phyloP scores from a whole-genome alignment of 2,888 invertebrate genomes.

The Erynnis tages region DNA sequence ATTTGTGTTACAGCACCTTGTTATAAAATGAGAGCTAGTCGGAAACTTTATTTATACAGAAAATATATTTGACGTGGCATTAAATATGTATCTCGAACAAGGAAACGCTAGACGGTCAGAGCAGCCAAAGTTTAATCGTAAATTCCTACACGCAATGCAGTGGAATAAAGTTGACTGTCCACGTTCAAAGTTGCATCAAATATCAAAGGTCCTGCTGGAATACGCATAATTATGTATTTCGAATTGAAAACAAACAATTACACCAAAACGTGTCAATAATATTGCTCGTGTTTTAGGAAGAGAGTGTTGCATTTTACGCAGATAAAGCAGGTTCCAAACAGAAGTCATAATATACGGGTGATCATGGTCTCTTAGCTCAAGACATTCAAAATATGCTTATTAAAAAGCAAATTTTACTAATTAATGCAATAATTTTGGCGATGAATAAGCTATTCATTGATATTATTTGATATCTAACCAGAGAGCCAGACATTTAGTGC shows the following conservation, averaged over 20 bases:
- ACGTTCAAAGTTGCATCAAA: no score
- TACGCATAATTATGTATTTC: no score
- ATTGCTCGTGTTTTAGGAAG: background rate
- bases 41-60: constrained; percentile 6
- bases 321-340: no score
- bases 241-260: background rate
- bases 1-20: background rate
- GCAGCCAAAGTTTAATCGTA: constrained; percentile 12
- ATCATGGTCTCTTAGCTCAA: no score
- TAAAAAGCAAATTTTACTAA: no score
- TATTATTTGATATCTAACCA: background rate
- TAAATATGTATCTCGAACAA: constrained; percentile 9
- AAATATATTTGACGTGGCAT: constrained; percentile 2
- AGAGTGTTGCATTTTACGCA: no score
- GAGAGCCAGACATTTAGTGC: background rate
- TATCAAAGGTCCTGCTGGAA: background rate
- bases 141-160: constrained; percentile 14
- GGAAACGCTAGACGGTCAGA: constrained; percentile 9
- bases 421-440: no score
- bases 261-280: background rate
- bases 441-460: no score
- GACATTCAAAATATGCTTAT: no score
- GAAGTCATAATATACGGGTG: no score
- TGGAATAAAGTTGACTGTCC: background rate
- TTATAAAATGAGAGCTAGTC: constrained; percentile 1